Conservation (phyloP, 92 coral and sea anemone genomes). For the Blastomussa wellsi region DNA sequence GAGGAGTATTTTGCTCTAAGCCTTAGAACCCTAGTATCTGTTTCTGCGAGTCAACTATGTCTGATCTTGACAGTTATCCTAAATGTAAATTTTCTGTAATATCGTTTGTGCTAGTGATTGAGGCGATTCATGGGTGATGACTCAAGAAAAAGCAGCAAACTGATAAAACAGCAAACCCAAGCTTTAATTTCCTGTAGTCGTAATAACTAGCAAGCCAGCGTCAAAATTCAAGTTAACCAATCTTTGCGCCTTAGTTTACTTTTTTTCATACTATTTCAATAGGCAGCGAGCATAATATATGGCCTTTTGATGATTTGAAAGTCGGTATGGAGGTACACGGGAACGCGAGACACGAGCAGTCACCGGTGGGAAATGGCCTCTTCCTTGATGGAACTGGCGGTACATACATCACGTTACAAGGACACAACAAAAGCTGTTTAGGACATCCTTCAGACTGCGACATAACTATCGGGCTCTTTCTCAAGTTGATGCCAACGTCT, state of each 20-base stretch:
- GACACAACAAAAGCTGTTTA: not conserved
- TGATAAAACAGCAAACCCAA: too few relatives aligned
- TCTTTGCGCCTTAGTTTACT: not conserved
- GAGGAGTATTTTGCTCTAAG: not conserved
- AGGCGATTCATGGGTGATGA: too few relatives aligned
- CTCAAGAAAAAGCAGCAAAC: too few relatives aligned
- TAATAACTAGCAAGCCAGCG: too few relatives aligned
- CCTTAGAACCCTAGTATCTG: not conserved
- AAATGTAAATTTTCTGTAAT: too few relatives aligned
- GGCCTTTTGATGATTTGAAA: slow-evolving; percentile 16
- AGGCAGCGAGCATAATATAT: not conserved
- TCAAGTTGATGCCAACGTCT: not conserved
- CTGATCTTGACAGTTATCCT: too few relatives aligned
- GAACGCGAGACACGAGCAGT: not conserved
- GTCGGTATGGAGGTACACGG: not conserved
- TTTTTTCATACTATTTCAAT: not conserved
- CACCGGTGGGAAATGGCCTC: slow-evolving; percentile 19
- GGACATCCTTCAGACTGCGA: slow-evolving; percentile 12
- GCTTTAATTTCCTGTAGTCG: too few relatives aligned
- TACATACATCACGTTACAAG: slow-evolving; percentile 20
- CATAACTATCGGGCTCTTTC: slow-evolving; percentile 24
- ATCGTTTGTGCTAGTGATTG: too few relatives aligned
- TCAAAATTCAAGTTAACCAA: not conserved
- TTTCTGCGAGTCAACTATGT: too few relatives aligned
- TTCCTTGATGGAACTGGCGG: slow-evolving; percentile 10